These are phyloP conservation scores for Aulostomus chinensis DNA, from an alignment of 2,797 vertebrate genomes.

Conservation along the genomic window DNA sequence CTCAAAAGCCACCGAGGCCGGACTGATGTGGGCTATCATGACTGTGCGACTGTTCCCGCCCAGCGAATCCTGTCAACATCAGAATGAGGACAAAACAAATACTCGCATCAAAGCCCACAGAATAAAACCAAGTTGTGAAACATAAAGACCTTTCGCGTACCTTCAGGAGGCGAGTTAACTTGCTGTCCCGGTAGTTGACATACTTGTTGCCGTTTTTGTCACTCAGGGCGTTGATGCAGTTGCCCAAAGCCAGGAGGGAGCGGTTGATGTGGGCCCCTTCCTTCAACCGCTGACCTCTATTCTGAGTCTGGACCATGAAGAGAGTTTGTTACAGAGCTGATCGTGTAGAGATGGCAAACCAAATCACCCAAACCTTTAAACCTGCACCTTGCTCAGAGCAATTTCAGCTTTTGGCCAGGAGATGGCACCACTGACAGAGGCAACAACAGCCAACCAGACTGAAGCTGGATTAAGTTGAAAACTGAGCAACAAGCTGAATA, in stretches of 20 bases:
- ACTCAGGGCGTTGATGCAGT: conserved; percentile 95
- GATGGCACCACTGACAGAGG: conserved; percentile 46
- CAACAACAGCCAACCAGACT: conserved; percentile 10
- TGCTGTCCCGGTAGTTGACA: conserved; percentile 95
- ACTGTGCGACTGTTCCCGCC: conserved; percentile 91
- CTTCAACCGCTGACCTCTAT: conserved; percentile 91
- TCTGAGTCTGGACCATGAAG: conserved; percentile 83
- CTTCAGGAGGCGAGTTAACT: conserved; percentile 93
- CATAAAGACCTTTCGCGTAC: conserved; percentile 55
- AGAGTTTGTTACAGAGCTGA: no score
- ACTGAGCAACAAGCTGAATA: conserved; percentile 2
- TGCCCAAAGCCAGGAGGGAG: conserved; percentile 91
- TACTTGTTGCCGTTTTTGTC: conserved; percentile 85
- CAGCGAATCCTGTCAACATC: conserved; percentile 84
- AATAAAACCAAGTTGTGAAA: no score
- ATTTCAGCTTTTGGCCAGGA: conserved; percentile 50
- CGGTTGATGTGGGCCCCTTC: conserved; percentile 96
- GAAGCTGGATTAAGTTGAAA: background rate
- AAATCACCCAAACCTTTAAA: no score
- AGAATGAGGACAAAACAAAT: background rate
- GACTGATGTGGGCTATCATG: conserved; percentile 96
- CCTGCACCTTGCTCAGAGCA: no score
- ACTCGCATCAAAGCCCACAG: no score
- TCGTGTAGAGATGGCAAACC: no score
- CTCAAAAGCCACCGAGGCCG: conserved; percentile 89